These are phyloP conservation scores for Zootoca vivipara DNA, from an alignment of 2,113 vertebrate genomes.

Conservation along the genomic window DNA sequence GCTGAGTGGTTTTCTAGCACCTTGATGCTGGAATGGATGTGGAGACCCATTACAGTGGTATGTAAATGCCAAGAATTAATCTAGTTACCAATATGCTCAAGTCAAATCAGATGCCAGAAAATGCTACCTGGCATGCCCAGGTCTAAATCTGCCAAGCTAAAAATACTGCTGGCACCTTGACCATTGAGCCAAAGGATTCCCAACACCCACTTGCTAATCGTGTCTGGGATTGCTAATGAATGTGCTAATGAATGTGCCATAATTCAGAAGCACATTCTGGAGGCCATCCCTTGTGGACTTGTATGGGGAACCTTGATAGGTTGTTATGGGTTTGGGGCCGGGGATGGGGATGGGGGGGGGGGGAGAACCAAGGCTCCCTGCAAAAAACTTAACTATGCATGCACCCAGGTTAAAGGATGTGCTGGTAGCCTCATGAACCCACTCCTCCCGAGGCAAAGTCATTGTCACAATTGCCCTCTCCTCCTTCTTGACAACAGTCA, in stretches of 20 bases:
- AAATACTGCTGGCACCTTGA: background rate
- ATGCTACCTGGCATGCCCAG: background rate
- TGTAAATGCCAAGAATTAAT: conserved; percentile 19
- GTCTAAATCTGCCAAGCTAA: conserved; percentile 8
- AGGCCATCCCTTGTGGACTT: background rate
- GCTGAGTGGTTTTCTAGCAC: background rate
- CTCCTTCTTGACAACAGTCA: background rate
- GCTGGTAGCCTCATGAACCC: background rate
- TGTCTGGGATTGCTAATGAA: background rate
- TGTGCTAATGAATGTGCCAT: background rate
- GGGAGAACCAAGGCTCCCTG: background rate
- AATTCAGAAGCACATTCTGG: background rate
- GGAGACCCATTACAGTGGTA: background rate
- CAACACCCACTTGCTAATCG: background rate
- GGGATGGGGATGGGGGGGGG: background rate
- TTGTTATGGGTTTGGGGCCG: background rate
- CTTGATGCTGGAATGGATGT: conserved; percentile 6
- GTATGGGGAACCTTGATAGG: background rate
- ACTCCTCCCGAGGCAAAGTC: background rate
- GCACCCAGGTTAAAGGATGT: background rate
- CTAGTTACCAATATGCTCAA: conserved; percentile 30
- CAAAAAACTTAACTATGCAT: background rate
- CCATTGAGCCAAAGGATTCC: background rate
- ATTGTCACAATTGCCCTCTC: background rate
- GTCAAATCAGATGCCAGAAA: conserved; percentile 6